These are phyloP conservation scores for Dendrocopos noguchii DNA, from an alignment of 2,113 vertebrate species.

Conservation along the genomic window DNA sequence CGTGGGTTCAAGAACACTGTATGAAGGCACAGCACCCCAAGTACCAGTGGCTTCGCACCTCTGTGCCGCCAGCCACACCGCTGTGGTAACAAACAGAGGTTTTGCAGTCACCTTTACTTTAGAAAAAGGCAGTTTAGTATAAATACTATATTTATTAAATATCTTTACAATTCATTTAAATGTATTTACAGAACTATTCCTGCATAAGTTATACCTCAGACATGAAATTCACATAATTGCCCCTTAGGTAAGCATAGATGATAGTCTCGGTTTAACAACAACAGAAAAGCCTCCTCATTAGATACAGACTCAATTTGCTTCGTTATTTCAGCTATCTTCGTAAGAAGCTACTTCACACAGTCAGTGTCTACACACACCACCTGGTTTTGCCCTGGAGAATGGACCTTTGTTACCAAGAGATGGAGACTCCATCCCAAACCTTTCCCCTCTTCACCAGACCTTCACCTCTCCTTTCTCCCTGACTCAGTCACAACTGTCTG, in stretches of 20 bases:
- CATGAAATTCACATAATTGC: conserved; percentile 80
- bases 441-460: neutral
- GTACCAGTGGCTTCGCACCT: neutral
- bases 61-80: neutral
- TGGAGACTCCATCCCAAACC: neutral
- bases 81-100: neutral
- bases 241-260: conserved; percentile 78
- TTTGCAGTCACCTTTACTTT: neutral
- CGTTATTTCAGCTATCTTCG: conserved; percentile 61
- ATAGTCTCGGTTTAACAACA: conserved; percentile 76
- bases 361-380: neutral
- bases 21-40: neutral
- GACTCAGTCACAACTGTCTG: neutral
- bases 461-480: neutral
- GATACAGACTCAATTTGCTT: conserved; percentile 68
- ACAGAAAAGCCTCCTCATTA: conserved; percentile 75
- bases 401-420: neutral
- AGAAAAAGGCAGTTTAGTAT: conserved; percentile 78
- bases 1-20: accelerated
- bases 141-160: conserved; percentile 98
- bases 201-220: conserved; percentile 86
- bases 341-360: conserved; percentile 59
- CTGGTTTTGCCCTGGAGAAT: neutral
- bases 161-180: conserved; percentile 91
- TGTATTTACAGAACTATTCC: conserved; percentile 86